Percentiles rank a stretch among this genome's conserved stretches.
These are phyloP conservation scores for Agrypnia vestita DNA, from an alignment of 1,140 invertebrate species.

Conservation along the genomic window DNA sequence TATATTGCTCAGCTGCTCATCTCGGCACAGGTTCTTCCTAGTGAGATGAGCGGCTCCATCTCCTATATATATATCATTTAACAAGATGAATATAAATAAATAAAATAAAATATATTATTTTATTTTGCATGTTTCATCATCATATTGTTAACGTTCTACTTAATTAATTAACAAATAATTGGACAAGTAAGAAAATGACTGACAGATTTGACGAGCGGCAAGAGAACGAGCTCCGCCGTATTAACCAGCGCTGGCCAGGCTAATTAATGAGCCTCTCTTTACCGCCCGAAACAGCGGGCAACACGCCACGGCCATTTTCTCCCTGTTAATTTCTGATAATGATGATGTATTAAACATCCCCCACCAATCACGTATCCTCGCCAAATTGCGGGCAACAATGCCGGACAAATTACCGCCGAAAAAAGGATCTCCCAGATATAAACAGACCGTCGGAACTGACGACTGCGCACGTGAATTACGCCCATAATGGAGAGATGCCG, in stretches of 20 bases:
- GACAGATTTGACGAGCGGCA: too few relatives aligned
- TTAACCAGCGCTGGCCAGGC: not conserved
- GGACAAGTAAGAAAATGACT: too few relatives aligned
- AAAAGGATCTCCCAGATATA: slow-evolving; percentile 14
- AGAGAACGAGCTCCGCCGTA: too few relatives aligned
- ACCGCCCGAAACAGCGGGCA: not conserved
- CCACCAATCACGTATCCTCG: slow-evolving; percentile 21
- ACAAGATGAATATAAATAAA: too few relatives aligned
- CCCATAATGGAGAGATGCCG: slow-evolving; percentile 8
- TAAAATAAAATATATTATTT: too few relatives aligned
- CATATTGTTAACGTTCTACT: too few relatives aligned
- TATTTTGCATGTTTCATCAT: too few relatives aligned
- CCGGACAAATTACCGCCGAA: slow-evolving; percentile 16
- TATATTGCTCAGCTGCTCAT: too few relatives aligned
- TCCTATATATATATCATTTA: too few relatives aligned
- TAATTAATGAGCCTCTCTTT: slow-evolving; percentile 28
- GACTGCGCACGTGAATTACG: slow-evolving; percentile 32
- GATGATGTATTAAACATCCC: slow-evolving; percentile 3
- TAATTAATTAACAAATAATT: too few relatives aligned
- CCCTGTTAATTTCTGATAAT: slow-evolving; percentile 9
- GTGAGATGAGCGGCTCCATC: too few relatives aligned
- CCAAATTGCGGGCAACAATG: slow-evolving; percentile 41
- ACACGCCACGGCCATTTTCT: slow-evolving; percentile 22
- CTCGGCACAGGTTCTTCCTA: too few relatives aligned
- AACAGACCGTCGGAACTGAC: slow-evolving; percentile 9